Percentiles rank a stretch among this genome's conserved stretches.
Evolutionary conservation across 2,888 invertebrate genomes (phyloP).

Genomic region (Cetonia aurata): DNA sequence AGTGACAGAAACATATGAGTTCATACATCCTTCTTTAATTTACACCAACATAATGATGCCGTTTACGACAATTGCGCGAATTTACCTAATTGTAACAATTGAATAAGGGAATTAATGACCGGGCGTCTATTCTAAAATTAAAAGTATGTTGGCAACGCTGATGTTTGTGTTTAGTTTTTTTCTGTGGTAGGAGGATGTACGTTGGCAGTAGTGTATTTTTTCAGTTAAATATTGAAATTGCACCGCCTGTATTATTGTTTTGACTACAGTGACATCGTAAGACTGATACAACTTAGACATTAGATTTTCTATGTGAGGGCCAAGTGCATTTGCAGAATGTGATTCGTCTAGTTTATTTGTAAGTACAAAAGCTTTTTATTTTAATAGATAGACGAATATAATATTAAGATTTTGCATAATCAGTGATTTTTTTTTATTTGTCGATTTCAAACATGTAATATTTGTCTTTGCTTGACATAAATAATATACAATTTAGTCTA

Average conservation of each 20-base stretch:
- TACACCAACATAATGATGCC: constrained; percentile 33
- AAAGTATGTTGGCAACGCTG: constrained; percentile 32
- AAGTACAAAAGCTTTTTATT: no score
- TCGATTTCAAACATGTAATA: no score
- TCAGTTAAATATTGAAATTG: constrained; percentile 3
- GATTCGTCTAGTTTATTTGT: no score
- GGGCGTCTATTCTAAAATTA: constrained; percentile 12
- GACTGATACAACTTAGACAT: background rate
- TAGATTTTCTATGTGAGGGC: background rate
- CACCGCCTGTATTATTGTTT: background rate
- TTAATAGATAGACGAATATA: no score
- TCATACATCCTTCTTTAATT: constrained; percentile 37
- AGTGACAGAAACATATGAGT: constrained; percentile 35
- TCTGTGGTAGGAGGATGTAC: constrained; percentile 18
- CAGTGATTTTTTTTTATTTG: no score
- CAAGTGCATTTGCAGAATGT: background rate
- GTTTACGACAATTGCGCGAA: constrained; percentile 36
- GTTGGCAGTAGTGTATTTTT: background rate
- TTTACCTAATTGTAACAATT: constrained; percentile 40
- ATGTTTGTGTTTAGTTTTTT: constrained; percentile 12
- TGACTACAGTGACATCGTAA: background rate
- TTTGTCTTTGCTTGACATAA: no score
- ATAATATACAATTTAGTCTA: no score
- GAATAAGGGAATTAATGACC: constrained; percentile 38
- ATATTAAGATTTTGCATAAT: no score